A percentile compares a stretch with the other conserved stretches of the same genome.
Evolutionary conservation across 1,140 invertebrate species (phyloP).

Genomic region (Drosophila kanapiae): DNA sequence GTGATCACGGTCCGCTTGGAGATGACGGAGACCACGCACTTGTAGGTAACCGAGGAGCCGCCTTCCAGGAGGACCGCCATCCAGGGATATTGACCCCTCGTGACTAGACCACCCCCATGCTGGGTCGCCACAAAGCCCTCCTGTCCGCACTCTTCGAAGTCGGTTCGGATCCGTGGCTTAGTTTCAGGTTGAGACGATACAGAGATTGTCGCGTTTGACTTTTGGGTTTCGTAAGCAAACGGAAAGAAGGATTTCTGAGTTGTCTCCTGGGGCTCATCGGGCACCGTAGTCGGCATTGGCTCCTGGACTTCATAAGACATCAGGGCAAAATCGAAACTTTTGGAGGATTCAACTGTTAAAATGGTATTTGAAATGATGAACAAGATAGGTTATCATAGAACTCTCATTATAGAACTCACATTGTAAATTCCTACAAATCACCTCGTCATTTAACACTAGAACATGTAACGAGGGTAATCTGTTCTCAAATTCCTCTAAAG

Average conservation of each 20-base stretch:
- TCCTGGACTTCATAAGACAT: neutral
- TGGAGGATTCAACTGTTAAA: neutral
- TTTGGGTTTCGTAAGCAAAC: too few species aligned
- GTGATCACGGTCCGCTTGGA: slow-evolving; percentile 26
- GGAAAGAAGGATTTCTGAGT: too few species aligned
- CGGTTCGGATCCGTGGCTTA: neutral
- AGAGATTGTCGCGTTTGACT: too few species aligned
- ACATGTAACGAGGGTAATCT: neutral
- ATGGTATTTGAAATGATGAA: neutral
- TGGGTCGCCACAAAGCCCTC: slow-evolving; percentile 4
- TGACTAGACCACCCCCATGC: neutral
- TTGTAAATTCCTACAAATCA: neutral
- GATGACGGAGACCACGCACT: slow-evolving; percentile 19
- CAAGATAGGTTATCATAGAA: too few species aligned
- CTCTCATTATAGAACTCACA: neutral
- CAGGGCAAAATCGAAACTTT: too few species aligned
- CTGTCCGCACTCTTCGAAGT: slow-evolving; percentile 6
- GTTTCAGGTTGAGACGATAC: too few species aligned
- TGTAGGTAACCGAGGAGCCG: neutral
- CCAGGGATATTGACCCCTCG: slow-evolving; percentile 22
- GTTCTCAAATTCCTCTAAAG: neutral
- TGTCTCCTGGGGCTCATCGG: too few species aligned
- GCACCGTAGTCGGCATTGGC: too few species aligned
- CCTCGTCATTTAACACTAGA: neutral
- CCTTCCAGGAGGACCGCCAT: slow-evolving; percentile 15